Conservation (phyloP, 2,888 invertebrate genomes). For the Cephus pulcher region DNA sequence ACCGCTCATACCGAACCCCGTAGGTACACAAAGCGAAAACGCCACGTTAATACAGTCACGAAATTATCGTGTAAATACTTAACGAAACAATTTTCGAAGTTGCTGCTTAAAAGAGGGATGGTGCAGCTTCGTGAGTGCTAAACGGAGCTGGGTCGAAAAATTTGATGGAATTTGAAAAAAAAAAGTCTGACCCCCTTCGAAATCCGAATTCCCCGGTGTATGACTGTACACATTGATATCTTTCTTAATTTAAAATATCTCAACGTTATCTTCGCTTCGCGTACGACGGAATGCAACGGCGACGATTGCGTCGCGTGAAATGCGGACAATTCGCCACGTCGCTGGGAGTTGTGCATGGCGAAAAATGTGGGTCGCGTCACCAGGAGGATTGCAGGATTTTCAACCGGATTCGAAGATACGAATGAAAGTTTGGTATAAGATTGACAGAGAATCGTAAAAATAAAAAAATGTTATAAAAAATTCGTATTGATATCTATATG, state of each 20-base stretch:
- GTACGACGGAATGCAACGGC: neutral
- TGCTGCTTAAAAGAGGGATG: neutral
- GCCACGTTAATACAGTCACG: neutral
- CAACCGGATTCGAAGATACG: neutral
- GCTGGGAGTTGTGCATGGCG: slow-evolving; percentile 28
- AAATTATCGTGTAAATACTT: neutral
- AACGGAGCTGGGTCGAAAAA: neutral
- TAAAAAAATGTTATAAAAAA: neutral
- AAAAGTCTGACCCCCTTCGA: neutral
- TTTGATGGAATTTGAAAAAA: neutral
- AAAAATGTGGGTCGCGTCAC: slow-evolving; percentile 35
- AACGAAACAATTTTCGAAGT: neutral
- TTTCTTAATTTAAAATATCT: neutral
- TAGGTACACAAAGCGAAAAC: neutral
- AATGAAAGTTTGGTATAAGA: slow-evolving; percentile 1
- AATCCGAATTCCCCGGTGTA: neutral
- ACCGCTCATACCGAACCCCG: neutral
- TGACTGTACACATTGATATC: neutral
- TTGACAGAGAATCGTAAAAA: neutral
- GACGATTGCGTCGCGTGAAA: neutral
- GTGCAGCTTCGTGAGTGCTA: neutral
- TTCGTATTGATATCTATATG: neutral
- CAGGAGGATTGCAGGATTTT: slow-evolving; percentile 6
- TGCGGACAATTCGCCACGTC: slow-evolving; percentile 10
- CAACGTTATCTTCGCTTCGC: neutral